Evolutionary conservation across 2,113 vertebrate species (phyloP), one percentile per base, ranked within the genome.

Genomic region (Orycteropus afer): DNA sequence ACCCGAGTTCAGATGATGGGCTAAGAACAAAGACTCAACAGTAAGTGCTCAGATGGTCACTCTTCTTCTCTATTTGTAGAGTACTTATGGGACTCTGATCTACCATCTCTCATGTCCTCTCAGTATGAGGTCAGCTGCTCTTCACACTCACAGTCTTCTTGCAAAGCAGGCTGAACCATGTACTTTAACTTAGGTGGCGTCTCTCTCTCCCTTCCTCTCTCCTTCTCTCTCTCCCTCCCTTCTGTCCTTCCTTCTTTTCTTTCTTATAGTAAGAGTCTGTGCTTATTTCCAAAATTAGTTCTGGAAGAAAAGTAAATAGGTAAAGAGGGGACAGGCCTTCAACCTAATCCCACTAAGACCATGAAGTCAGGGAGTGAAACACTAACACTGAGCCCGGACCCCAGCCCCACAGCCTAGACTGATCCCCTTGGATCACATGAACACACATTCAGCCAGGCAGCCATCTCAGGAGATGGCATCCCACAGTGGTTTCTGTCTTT

Each of bases 131-230:
- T 0, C 53, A 7, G 47, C 4, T 34, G 40, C 3, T 10, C 25
- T 7, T n/a, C 32, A 34, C 61, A 15, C 29, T 65, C 12, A 2
- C 15, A 0, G 20, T 55, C 61, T 53, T 29, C 76, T 25, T 15
- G 29, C 0, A 17, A 10, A 18, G 55, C 12, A 0, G 0, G 23
- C 3, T 0, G 0, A 2, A 29, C 2, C 0, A 0, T 32, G 17
- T 2, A 0, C 3, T 0, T 25, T 12, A 53, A 22, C 4, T 20
- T 5, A 2, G 49, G 40, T 18, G 45, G 25, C 2, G 0, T 3
- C 49, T 69, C 18, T 7, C 20, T 22, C 51, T 17, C 11, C 7
- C 59, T 20, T 1, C 0, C 0, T 22, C 9, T 55, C 32, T 27
- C 15, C n/a, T 32, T 3, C 0, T 10, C 18, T 29, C 49, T 22